phyloP scores from a whole-genome alignment of 2,113 vertebrate species.

The Columba janthina region DNA sequence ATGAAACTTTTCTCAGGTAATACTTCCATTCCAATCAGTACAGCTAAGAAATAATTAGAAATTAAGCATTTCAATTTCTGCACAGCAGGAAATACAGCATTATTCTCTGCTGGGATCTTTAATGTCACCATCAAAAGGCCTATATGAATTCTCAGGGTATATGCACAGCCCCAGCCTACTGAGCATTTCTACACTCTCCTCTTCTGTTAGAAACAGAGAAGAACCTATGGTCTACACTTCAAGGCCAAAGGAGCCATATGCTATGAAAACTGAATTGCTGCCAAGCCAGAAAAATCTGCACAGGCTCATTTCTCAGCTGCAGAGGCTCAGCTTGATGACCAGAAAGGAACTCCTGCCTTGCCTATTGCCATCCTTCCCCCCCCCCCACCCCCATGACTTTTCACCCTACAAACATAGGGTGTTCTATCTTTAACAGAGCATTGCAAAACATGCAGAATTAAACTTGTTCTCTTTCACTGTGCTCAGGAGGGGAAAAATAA shows the following conservation, averaged over 20 bases:
- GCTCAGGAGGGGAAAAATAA: background rate
- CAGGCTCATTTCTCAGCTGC: background rate
- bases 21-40: background rate
- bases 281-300: background rate
- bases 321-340: background rate
- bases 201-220: background rate
- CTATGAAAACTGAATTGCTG: background rate
- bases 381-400: background rate
- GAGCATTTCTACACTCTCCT: background rate
- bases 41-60: background rate
- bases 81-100: background rate
- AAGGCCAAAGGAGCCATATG: background rate
- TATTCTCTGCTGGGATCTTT: background rate
- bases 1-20: background rate
- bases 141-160: background rate
- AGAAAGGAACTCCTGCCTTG: rapidly evolving
- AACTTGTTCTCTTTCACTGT: background rate
- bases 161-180: background rate
- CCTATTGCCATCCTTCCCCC: background rate
- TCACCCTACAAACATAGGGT: background rate
- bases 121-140: background rate
- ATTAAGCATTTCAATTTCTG: background rate
- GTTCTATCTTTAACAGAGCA: background rate
- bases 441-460: background rate
- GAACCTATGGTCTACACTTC: background rate